A percentile compares a stretch with the other conserved stretches of the same genome.
Evolutionary conservation across 92 coral and sea anemone genomes (phyloP).

Genomic region (Plumapathes pennacea): DNA sequence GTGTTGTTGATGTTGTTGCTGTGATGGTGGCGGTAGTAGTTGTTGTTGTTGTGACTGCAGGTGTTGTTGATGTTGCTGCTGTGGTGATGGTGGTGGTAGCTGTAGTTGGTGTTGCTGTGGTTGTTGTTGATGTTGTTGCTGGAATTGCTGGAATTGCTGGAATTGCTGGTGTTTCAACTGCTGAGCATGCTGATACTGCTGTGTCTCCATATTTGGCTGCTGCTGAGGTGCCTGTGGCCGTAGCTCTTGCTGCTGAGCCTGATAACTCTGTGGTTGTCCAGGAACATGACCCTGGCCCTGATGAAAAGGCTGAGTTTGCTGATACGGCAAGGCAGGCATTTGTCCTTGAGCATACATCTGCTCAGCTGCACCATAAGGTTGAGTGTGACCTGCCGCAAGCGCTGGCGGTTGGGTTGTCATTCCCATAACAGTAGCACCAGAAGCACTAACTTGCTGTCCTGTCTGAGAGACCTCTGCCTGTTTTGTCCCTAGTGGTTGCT

Average conservation of each 20-base stretch:
- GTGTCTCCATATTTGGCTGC: slow-evolving; percentile 5
- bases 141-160: slow-evolving; percentile 14
- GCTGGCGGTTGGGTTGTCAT: too few relatives aligned
- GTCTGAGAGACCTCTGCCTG: slow-evolving; percentile 2
- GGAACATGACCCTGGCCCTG: slow-evolving; percentile 8
- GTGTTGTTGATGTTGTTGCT: not conserved
- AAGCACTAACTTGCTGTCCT: slow-evolving; percentile 10
- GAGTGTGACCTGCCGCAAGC: too few relatives aligned
- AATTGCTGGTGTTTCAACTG: not conserved
- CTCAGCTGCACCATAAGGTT: not conserved
- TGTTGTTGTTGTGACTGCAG: not conserved
- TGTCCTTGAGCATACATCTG: not conserved
- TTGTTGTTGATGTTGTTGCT: slow-evolving; percentile 26
- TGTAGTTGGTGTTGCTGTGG: not conserved
- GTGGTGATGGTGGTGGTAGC: not conserved
- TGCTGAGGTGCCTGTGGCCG: not conserved
- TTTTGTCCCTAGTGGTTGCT: slow-evolving; percentile 44
- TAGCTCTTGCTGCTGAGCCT: not conserved
- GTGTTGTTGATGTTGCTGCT: not conserved
- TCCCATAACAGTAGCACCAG: not conserved
- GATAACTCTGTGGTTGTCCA: slow-evolving; percentile 8
- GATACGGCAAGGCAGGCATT: not conserved
- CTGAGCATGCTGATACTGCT: not conserved
- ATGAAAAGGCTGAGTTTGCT: too few relatives aligned
- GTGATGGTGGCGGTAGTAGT: too few relatives aligned